Evolutionary conservation across 2,888 invertebrate species (phyloP).

Genomic region (Scaptomyza flava): DNA sequence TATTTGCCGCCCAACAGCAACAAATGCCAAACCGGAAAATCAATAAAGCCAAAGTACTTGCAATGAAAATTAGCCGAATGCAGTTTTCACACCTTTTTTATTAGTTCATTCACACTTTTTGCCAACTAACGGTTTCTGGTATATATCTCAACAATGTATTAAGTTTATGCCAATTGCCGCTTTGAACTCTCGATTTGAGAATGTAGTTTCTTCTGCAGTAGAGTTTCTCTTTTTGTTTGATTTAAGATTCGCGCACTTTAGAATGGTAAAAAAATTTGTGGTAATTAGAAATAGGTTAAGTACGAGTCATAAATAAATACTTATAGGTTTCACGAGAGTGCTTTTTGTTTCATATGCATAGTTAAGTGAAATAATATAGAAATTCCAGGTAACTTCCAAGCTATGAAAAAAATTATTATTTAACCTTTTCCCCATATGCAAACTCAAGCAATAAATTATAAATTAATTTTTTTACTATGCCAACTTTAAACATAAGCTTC

Average conservation of each 20-base stretch:
- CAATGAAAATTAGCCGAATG: constrained; percentile 20
- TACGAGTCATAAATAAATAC: constrained; percentile 34
- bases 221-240: background rate
- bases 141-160: constrained; percentile 20
- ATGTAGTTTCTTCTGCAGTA: too few species aligned
- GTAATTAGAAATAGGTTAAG: background rate
- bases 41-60: constrained; percentile 27
- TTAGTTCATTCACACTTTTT: background rate
- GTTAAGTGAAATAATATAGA: constrained; percentile 5
- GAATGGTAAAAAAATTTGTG: background rate
- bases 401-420: background rate
- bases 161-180: constrained; percentile 20
- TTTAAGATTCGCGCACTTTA: too few species aligned
- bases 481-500: too few species aligned
- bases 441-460: too few species aligned
- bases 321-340: too few species aligned
- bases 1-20: constrained; percentile 2
- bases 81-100: constrained; percentile 11
- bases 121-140: constrained; percentile 12
- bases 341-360: background rate
- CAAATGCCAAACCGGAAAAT: constrained; percentile 24
- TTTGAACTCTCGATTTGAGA: constrained; percentile 7
- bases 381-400: background rate
- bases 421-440: too few species aligned
- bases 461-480: too few species aligned